Base-by-base conservation (phyloP, 2,113 vertebrate species). In the Platichthys stellatus region DNA sequence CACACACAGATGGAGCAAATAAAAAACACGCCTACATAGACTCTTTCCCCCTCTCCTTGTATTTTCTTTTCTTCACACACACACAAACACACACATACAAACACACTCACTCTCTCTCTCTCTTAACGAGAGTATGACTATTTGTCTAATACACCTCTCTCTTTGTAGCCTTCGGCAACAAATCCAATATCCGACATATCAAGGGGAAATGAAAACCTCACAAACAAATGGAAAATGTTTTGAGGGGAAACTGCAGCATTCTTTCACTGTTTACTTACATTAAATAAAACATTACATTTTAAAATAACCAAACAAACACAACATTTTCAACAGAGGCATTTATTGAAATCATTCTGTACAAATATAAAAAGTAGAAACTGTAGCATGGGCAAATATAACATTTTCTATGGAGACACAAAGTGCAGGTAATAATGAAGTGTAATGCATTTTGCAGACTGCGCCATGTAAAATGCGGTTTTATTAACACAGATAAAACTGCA, bases 141-240 rank as follows among this genome's bases (percentile, higher is more conserved):
- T 88, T 86, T 86, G 86, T 90, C 78, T 86, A 81, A 77, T 63
- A 78, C 59, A 69, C 51, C 75, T 69, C 63, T 81, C 45, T 72
- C 66, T 80, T 81, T 86, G 84, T 78, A 81, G 88, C 88, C 86
- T 78, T 65, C 69, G 80, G 90, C 86, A 79, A 80, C 71, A 80
- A 87, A 93, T 79, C 88, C 76, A 85, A 89, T 88, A 88, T 86
- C 73, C 61, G 38, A 62, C 82, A 85, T 74, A 87, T 85, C 81
- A 74, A 18, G 76, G 82, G 89, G 89, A 73, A 88, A 89, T 88
- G 68, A 80, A 84, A 89, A 69, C 70, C 76, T 79, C 72, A 75
- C 88, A 81, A 87, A 88, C 90, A 84, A 90, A 67, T 67, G 69
- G 69, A 56, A 31, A 72, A 69, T 76, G 78, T 87, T 88, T 76